These are phyloP conservation scores for Acropora yongei DNA, from an alignment of 64 coral and sea anemone species.

Conservation along the genomic window DNA sequence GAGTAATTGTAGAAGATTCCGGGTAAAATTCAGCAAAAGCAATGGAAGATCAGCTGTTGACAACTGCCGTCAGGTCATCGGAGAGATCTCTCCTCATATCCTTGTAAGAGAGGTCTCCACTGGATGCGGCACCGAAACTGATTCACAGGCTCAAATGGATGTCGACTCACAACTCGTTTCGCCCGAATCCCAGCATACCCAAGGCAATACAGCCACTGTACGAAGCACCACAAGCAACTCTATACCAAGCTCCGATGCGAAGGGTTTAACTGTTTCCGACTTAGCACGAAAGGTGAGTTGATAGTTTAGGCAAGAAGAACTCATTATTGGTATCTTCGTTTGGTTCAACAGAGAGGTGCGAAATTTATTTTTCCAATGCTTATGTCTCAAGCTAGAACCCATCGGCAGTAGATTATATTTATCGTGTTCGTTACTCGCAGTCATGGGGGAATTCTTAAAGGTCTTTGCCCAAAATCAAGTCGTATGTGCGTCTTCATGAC, in stretches of 20 bases:
- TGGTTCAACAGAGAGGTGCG: no score
- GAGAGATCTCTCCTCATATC: slow-evolving; percentile 53
- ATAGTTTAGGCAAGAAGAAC: no score
- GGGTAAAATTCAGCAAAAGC: slow-evolving; percentile 84
- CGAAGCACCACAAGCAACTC: neutral
- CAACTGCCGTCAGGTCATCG: slow-evolving; percentile 77
- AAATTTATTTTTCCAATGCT: no score
- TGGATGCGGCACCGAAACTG: neutral
- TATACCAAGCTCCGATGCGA: neutral
- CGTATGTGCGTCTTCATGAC: no score
- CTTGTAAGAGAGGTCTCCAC: slow-evolving; percentile 64
- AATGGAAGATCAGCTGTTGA: slow-evolving; percentile 42
- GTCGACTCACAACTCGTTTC: slow-evolving; percentile 62
- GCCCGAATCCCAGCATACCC: slow-evolving; percentile 49
- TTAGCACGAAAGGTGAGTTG: slow-evolving; percentile 39
- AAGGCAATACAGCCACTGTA: neutral
- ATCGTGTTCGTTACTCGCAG: no score
- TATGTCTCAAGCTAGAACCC: no score
- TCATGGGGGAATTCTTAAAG: no score
- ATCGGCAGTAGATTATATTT: no score
- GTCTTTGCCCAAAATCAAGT: no score
- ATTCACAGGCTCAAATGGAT: slow-evolving; percentile 78
- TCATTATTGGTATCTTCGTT: no score
- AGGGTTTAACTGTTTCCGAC: slow-evolving; percentile 29
- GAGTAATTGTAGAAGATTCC: slow-evolving; percentile 73